Percentiles rank a stretch among this genome's conserved stretches.
phyloP scores from a whole-genome alignment of 2,113 vertebrate species.

The Mellivora capensis region DNA sequence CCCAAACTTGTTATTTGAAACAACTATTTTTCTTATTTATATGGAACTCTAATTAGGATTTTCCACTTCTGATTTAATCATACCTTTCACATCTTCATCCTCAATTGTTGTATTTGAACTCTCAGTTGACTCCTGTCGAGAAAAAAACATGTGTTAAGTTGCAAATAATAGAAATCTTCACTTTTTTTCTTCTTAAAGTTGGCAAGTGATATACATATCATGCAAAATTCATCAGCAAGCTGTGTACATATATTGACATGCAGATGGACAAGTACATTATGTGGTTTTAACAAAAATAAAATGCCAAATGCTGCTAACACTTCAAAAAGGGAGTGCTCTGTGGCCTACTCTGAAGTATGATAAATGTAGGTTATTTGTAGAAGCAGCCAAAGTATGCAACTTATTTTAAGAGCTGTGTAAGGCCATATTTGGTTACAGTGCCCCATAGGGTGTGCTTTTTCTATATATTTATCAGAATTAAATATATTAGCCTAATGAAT shows the following conservation, averaged over 20 bases:
- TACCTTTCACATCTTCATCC: slow-evolving; percentile 99
- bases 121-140: slow-evolving; percentile 95
- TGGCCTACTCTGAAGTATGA: slow-evolving; percentile 9
- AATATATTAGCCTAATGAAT: slow-evolving; percentile 49
- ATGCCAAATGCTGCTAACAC: slow-evolving; percentile 53
- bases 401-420: neutral
- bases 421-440: neutral
- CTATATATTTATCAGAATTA: slow-evolving; percentile 48
- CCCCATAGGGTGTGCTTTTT: neutral
- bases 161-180: neutral
- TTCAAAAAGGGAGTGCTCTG: slow-evolving; percentile 60
- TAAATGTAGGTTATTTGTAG: neutral
- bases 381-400: neutral
- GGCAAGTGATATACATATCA: slow-evolving; percentile 71
- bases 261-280: slow-evolving; percentile 74
- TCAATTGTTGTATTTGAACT: slow-evolving; percentile 98
- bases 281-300: slow-evolving; percentile 60
- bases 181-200: neutral
- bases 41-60: neutral
- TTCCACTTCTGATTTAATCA: slow-evolving; percentile 11
- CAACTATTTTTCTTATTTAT: neutral
- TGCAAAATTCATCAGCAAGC: slow-evolving; percentile 82
- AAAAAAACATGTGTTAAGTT: slow-evolving; percentile 68
- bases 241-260: slow-evolving; percentile 76
- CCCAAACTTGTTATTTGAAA: neutral